Conservation (phyloP, 2,113 vertebrate species). For the Dasyprocta punctata region DNA sequence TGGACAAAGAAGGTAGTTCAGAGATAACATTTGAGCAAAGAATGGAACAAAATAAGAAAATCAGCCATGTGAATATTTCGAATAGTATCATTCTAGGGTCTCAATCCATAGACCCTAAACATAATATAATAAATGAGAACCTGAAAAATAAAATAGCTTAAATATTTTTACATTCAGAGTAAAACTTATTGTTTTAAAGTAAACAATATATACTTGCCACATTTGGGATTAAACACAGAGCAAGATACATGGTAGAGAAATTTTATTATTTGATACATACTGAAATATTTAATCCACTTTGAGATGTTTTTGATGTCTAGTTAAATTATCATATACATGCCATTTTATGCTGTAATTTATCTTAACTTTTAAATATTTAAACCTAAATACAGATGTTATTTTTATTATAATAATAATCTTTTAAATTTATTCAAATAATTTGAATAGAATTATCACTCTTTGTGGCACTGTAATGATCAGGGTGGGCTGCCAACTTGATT, state of each 20-base stretch:
- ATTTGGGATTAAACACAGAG: background rate
- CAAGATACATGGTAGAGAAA: background rate
- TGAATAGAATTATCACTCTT: background rate
- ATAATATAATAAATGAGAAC: background rate
- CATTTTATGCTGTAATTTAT: constrained; percentile 10
- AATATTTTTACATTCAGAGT: background rate
- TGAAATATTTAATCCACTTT: background rate
- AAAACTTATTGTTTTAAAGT: background rate
- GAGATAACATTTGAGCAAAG: background rate
- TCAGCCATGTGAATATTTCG: background rate
- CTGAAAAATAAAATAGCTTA: background rate
- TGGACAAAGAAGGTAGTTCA: background rate
- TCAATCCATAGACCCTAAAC: background rate
- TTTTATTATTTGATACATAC: background rate
- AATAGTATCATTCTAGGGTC: background rate
- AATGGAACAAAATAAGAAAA: background rate
- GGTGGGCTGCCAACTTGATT: background rate
- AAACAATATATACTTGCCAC: background rate
- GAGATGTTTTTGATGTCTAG: background rate
- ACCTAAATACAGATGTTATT: background rate
- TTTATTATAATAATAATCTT: background rate
- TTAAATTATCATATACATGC: background rate
- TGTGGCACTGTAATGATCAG: background rate
- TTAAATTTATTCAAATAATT: constrained; percentile 13
- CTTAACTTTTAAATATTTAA: constrained; percentile 12